These are phyloP conservation scores for Brachionus plicatilis DNA, from an alignment of 1,140 invertebrate genomes.

Conservation along the genomic window DNA sequence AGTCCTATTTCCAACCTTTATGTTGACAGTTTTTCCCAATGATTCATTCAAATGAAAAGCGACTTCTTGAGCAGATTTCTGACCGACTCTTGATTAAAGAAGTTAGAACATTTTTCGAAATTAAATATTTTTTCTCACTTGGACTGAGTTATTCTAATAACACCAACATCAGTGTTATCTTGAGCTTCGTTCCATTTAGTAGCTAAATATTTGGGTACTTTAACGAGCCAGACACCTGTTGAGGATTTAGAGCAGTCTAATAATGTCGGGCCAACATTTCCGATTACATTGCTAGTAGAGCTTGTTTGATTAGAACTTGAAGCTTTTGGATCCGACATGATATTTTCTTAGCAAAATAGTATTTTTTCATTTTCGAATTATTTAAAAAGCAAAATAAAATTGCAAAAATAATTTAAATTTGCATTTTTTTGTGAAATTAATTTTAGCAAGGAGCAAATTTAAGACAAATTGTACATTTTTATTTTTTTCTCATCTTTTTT, in stretches of 20 bases:
- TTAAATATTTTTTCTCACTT: conserved; percentile 51
- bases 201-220: conserved; percentile 81
- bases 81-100: conserved; percentile 59
- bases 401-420: not conserved
- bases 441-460: not conserved
- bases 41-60: conserved; percentile 35
- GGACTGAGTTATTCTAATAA: conserved; percentile 66
- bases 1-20: not conserved
- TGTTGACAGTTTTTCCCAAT: conserved; percentile 1
- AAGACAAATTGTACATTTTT: not conserved
- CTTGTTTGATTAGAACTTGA: not conserved
- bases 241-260: conserved; percentile 24
- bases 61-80: conserved; percentile 57
- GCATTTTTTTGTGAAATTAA: not conserved
- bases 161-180: conserved; percentile 70
- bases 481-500: too few relatives aligned
- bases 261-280: conserved; percentile 3
- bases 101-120: not conserved
- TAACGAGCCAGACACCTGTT: conserved; percentile 23
- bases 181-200: conserved; percentile 79
- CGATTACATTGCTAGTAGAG: not conserved
- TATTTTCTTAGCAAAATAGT: not conserved
- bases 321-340: not conserved
- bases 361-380: not conserved
- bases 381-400: not conserved